Evolutionary conservation across 2,797 vertebrate species (phyloP), one percentile per base, ranked within the genome.

Genomic region (Etheostoma perlongum): DNA sequence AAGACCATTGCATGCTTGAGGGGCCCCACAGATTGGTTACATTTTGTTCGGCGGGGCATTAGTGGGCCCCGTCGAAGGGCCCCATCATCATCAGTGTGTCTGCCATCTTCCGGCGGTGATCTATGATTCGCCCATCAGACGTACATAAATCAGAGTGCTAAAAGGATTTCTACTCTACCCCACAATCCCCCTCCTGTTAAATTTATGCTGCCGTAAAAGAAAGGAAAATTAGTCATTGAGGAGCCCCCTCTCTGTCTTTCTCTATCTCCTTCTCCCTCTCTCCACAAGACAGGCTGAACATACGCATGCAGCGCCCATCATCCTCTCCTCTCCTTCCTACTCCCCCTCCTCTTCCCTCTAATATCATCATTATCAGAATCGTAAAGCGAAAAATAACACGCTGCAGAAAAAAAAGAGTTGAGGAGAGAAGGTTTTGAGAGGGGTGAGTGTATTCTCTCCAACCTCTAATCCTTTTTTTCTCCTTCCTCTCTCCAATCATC

Each of bases 1-100:
- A 90, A 90, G 88, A 93, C 94, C 94, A 94, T 94, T 95, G 95
- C 95, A 96, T 95, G 95, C 95, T 95, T 95, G 94, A 95, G 92
- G 94, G 94, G 94, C 88, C 91, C 91, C 93, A 91, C 91, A 96
- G 95, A 96, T 96, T 96, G 95, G 95, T 95, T 95, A 95, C 95
- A 95, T 96, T 96, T 95, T 95, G 95, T 95, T 95, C 95, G 87
- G 90, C 83, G 87, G 93, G 93, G 94, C 94, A 95, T 96, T 96
- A 96, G 95, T 78, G 90, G 92, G 92, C 90, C 93, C 92, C 92
- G 91, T 94, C 85, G 91, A 92, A 93, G 91, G 93, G 91, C 88
- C 93, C 95, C 94, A 95, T 95, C 95, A 95, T 94, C 94, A 96
- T 92, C 93, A 93, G 90, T 90, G 92, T 94, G 95, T 94, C 94